Evolutionary conservation across 1,140 invertebrate species (phyloP), one percentile per base, ranked within the genome.

Genomic region (Drosophila sproati): DNA sequence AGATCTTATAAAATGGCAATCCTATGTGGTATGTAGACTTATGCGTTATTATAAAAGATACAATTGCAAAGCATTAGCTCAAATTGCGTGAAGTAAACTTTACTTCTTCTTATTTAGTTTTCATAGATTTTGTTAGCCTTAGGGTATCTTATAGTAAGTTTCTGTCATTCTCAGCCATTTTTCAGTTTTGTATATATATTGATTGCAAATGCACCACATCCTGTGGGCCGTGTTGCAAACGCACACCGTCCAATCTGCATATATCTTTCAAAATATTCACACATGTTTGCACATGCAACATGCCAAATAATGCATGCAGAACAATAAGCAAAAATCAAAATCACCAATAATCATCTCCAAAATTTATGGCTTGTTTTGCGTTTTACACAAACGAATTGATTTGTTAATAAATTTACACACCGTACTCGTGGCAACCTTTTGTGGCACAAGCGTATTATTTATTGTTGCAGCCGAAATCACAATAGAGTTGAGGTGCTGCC

Each of bases 371-470:
- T 48, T 31, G 41, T 52, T 48, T 77, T 73, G 69, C 43, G 66
- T 66, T 72, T 66, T 54, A 51, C 20, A 6, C 45, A 50, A 48
- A 69, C 56, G 57, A 74, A 70, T 75, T 63, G 73, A 68, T 47
- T 59, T 71, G 73, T 71, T 72, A 72, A 66, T 72, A 76, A 76
- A 76, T 76, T 76, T 76, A 35, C 48, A 31, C 47, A 48, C 41
- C 10, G 54, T 43, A 60, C 29, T 71, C 39, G 12, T 34, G 37
- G n/a, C 51, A 31, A 28, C 12, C 57, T 45, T 50, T 56, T 59
- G 28, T 34, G 10, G 32, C 37, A 54, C 20, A 61, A 35, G 3
- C 50, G 2, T 3, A 54, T 28, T 6, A 28, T 55, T 20, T 56
- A 32, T 73, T 45, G 32, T 32, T 56, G 43, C 10, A 63, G 41